phyloP scores from a whole-genome alignment of 1,140 invertebrate species.

The Drosophila dunni region DNA sequence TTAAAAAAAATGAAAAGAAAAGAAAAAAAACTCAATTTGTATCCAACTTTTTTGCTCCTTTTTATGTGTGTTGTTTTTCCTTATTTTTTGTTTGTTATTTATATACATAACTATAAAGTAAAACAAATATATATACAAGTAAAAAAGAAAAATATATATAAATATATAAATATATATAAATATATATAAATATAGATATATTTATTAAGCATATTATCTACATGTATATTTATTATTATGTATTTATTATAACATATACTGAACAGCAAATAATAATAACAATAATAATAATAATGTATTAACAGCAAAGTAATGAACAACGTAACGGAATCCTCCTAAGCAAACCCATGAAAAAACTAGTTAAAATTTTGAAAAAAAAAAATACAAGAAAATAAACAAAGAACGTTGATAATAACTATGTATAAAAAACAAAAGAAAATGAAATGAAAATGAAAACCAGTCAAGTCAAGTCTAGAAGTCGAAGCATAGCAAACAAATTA shows the following conservation, averaged over 20 bases:
- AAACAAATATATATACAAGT: conserved; percentile 52
- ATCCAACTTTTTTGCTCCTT: conserved; percentile 77
- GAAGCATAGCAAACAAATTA: conserved; percentile 65
- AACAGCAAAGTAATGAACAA: conserved; percentile 62
- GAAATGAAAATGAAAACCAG: conserved; percentile 47
- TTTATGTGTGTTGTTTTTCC: conserved; percentile 79
- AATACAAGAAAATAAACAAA: conserved; percentile 35
- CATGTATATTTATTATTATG: conserved; percentile 84
- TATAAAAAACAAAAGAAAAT: conserved; percentile 43
- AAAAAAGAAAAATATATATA: conserved; percentile 54
- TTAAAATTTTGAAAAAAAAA: conserved; percentile 60
- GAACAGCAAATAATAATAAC: conserved; percentile 61
- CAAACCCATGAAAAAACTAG: conserved; percentile 67
- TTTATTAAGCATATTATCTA: conserved; percentile 83
- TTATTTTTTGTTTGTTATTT: conserved; percentile 68
- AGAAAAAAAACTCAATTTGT: conserved; percentile 50
- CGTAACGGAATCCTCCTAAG: conserved; percentile 77
- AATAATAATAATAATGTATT: conserved; percentile 52
- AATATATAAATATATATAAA: conserved; percentile 43
- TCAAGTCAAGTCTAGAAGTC: conserved; percentile 74
- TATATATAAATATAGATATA: conserved; percentile 60
- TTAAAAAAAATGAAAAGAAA: conserved; percentile 41
- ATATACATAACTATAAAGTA: conserved; percentile 78
- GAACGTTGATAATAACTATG: conserved; percentile 70
- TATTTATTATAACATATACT: conserved; percentile 82